Base-by-base conservation (phyloP, 2,888 invertebrate species). In the Phania funesta region DNA sequence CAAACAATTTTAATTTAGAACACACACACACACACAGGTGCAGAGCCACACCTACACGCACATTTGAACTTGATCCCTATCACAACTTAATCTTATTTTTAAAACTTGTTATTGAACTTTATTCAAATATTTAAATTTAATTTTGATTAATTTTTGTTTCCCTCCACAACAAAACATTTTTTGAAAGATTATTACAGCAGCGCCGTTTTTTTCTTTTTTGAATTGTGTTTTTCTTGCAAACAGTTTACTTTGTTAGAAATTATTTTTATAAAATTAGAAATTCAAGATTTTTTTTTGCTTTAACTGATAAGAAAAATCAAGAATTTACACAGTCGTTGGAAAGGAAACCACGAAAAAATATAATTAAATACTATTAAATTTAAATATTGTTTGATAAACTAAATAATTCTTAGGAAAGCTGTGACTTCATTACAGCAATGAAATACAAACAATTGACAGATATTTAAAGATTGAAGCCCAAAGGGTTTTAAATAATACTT, bases 231-330 rank as follows among this genome's bases (percentile, higher is more conserved):
- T 7, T 20, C 4, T 13, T 38, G 5, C 18, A 7, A 58, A 58
- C 11, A 38, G 35, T 60, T 24, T 41, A 32, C 18, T 6, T 20
- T 56, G 20, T 50, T 20, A 22, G 24, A 7, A 50, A 35, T 18
- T 35, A 64, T 16, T 32, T 68, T 54, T n/a, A 50, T 52, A 24
- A 38, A 60, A 60, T 22, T 48, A 73, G 29, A 44, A 46, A 20
- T 62, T 18, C 13, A n/a, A n/a, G 2, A n/a, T 13, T 24, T 76
- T 8, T 9, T 67, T 41, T 24, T 48, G 0, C 16, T 32, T 24
- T 8, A 26, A 38, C 9, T 46, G 46, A 64, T 64, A 46, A 64
- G 46, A 62, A 29, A n/a, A n/a, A n/a, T n/a, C n/a, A n/a, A n/a
- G n/a, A 41, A 24, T 38, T 24, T 58, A 9, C 35, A 38, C 32